Evolutionary conservation across 2,797 vertebrate genomes (phyloP), one percentile per base, ranked within the genome.

Genomic region (Lacerta agilis): DNA sequence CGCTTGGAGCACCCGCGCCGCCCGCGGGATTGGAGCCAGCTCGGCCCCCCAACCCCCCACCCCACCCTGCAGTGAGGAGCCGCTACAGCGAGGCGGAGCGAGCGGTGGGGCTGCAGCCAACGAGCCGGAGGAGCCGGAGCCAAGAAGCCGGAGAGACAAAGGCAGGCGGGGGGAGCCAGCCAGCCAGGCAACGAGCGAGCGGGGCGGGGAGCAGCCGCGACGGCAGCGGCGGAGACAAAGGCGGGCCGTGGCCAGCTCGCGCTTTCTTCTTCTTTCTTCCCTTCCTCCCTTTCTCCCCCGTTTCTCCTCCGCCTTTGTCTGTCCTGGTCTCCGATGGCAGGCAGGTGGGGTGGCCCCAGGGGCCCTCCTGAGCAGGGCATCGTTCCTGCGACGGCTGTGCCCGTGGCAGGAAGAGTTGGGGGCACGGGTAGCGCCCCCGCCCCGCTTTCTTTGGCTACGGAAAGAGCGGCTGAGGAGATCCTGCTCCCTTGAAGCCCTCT

Each of bases 71-170:
- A 92, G 92, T 77, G 92, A 90, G 72, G 84, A 82, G 91, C 58
- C 90, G 92, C 90, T 88, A 85, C 91, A 23, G 94, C 82, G 86
- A 92, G 20, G 91, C 92, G 95, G 92, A 94, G 93, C 87, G 91
- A 92, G 91, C 92, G 36, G 29, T 9, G 77, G 64, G 77, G 64
- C 2, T 79, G 92, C 83, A 90, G 94, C 66, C 90, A 88, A 94
- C 90, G 92, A 91, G 93, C 88, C 87, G 84, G 87, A 85, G 88
- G 4, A 27, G 75, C 75, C 11, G 17, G 66, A 90, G 95, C 87
- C 91, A 75, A 86, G 92, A 92, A 92, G 90, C 90, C 88, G 87
- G 58, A 61, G 23, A 83, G 83, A 87, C 86, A 85, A 86, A 88
- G 87, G 67, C 78, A 17, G 78, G 45, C 71, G 76, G 81, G 79